These are phyloP conservation scores for Eugnorisma glareosa DNA, from an alignment of 2,888 invertebrate genomes.

Conservation along the genomic window DNA sequence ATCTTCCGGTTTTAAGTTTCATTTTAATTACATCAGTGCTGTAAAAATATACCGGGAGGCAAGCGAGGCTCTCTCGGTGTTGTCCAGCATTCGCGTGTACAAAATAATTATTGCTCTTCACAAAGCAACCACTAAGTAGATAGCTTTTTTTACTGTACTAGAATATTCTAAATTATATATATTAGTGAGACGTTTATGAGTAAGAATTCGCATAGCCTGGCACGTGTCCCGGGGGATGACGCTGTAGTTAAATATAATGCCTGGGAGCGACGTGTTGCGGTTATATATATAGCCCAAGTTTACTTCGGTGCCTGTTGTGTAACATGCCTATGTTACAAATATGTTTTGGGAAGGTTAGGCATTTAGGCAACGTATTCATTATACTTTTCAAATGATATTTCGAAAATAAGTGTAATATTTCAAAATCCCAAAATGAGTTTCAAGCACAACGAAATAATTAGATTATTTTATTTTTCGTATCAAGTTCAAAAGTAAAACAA, in stretches of 20 bases:
- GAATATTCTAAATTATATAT: slow-evolving; percentile 39
- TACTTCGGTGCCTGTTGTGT: background rate
- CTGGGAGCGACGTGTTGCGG: slow-evolving; percentile 7
- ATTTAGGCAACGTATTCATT: background rate
- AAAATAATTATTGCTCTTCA: slow-evolving; percentile 57
- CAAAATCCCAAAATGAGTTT: background rate
- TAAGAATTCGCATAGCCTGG: background rate
- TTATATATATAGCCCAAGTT: background rate
- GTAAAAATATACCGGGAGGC: slow-evolving; percentile 7
- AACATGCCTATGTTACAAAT: background rate
- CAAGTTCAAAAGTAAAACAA: background rate
- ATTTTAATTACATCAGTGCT: slow-evolving; percentile 40
- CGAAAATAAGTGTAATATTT: background rate
- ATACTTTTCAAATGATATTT: background rate
- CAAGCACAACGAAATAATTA: background rate
- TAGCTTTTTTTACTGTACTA: slow-evolving; percentile 62
- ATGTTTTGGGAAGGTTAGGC: background rate
- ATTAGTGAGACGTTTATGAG: slow-evolving; percentile 20
- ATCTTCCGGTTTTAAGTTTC: slow-evolving; percentile 9
- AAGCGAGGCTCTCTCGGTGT: background rate
- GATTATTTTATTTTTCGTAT: background rate
- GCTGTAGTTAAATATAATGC: slow-evolving; percentile 6
- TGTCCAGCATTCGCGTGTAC: slow-evolving; percentile 47
- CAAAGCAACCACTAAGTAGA: slow-evolving; percentile 58
- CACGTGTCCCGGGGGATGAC: slow-evolving; percentile 24